Conservation (phyloP, 2,888 invertebrate species). For the Adineta ricciae region DNA sequence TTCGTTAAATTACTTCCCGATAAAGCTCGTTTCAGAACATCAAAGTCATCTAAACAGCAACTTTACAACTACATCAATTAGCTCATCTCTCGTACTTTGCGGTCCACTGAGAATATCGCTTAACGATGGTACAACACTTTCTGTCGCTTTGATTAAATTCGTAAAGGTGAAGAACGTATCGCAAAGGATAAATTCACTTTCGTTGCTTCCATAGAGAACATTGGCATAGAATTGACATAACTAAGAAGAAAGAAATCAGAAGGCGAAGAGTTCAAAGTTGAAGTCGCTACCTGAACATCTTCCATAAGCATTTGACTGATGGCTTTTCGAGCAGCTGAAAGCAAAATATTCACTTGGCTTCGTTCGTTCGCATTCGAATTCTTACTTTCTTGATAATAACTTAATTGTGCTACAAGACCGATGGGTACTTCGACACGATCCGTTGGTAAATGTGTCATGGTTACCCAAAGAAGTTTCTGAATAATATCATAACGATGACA, state of each 20-base stretch:
- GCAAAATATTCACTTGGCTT: neutral
- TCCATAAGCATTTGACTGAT: neutral
- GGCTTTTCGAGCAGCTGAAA: neutral
- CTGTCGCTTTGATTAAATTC: neutral
- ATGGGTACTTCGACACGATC: slow-evolving; percentile 5
- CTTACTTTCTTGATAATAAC: slow-evolving; percentile 18
- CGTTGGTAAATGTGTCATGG: neutral
- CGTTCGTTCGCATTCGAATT: neutral
- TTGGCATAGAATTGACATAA: neutral
- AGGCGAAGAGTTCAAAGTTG: no score
- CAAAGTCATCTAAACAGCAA: neutral
- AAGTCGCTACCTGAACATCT: neutral
- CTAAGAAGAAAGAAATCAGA: neutral
- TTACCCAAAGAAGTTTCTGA: slow-evolving; percentile 6
- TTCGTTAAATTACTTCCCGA: slow-evolving; percentile 28
- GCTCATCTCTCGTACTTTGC: neutral
- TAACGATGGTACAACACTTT: neutral
- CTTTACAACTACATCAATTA: no score
- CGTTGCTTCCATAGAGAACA: neutral
- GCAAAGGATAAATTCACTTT: slow-evolving; percentile 13
- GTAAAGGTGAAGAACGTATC: slow-evolving; percentile 10
- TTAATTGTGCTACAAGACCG: slow-evolving; percentile 9
- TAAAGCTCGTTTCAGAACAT: slow-evolving; percentile 19
- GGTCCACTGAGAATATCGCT: slow-evolving; percentile 3
- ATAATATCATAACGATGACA: slow-evolving; percentile 3